phyloP scores from a whole-genome alignment of 2,797 vertebrate genomes.

The Peromyscus melanophrys region DNA sequence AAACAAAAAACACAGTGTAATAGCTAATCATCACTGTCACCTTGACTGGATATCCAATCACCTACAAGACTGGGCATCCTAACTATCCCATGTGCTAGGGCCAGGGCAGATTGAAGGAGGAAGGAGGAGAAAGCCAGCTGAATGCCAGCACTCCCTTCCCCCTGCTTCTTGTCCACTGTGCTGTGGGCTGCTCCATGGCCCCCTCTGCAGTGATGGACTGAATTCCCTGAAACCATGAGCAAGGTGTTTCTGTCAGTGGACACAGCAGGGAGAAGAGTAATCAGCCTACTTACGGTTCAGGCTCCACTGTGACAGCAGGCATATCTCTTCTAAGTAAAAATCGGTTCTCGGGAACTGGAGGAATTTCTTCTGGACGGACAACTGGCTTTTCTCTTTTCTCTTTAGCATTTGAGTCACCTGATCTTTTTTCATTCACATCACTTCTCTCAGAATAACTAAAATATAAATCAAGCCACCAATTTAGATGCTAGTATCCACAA shows the following conservation, averaged over 20 bases:
- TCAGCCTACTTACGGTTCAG: constrained; percentile 92
- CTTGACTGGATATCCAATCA: background rate
- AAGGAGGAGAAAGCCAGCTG: background rate
- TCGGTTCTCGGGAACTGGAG: constrained; percentile 98
- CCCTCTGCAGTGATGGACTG: background rate
- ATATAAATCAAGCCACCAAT: constrained; percentile 56
- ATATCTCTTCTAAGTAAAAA: constrained; percentile 96
- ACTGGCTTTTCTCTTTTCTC: constrained; percentile 96
- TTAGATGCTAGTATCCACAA: constrained; percentile 47
- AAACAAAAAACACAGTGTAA: background rate
- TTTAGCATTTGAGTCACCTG: constrained; percentile 91
- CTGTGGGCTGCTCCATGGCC: background rate
- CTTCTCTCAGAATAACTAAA: constrained; percentile 89
- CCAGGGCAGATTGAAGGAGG: background rate
- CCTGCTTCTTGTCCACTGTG: no score
- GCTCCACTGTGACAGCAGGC: constrained; percentile 90
- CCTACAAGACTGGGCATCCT: background rate
- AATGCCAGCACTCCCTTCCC: no score
- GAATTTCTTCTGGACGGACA: constrained; percentile 98
- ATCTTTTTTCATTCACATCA: constrained; percentile 88
- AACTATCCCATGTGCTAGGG: background rate
- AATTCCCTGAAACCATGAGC: background rate
- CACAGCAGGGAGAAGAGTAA: background rate
- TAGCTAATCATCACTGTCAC: no score
- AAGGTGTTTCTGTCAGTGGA: background rate